Evolutionary conservation across 2,113 vertebrate species (phyloP), one percentile per base, ranked within the genome.

Genomic region (Spizaetus ornatus): DNA sequence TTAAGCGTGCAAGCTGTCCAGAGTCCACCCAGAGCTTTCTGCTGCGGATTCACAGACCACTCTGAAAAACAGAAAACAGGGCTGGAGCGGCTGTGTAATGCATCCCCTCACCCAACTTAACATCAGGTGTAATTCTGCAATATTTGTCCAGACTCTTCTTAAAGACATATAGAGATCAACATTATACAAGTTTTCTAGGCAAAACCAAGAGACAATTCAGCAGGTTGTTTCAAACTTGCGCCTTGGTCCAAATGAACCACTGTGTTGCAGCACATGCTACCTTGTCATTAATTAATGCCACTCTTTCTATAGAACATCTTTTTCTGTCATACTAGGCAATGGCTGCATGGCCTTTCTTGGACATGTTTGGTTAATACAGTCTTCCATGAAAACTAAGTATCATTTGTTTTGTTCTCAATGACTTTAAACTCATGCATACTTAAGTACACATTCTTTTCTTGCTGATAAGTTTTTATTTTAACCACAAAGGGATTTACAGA

Each of bases 31-130:
- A 17, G 11, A 61, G 13, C 10, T 16, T 76, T 48, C 40, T 27
- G 25, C 14, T 45, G 59, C 0, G 3, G 21, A 61, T 73, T 19
- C 34, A 50, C 12, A 38, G 36, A 78, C 1, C 12, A 16, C 25
- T 50, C 36, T n/a, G 40, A 36, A 86, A 62, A 52, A 5, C 1
- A 50, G 55, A 31, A 81, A 70, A 16, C 8, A 58, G 8, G 15
- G 14, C 21, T n/a, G 20, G 36, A 67, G 36, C 0, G 0, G 8
- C 17, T 38, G 27, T 11, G 40, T 27, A 59, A 31, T 18, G 7
- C 31, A 55, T 23, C 12, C 40, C 6, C 17, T 26, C 45, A 42
- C 6, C 31, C 45, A 25, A 7, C 7, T 1, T 21, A 59, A 55
- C 7, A 66, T 9, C 32, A 27, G 18, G 16, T 26, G 17, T n/a